A percentile compares a stretch with the other conserved stretches of the same genome.
phyloP scores from a whole-genome alignment of 2,888 invertebrate genomes.

The Endotricha flammealis region DNA sequence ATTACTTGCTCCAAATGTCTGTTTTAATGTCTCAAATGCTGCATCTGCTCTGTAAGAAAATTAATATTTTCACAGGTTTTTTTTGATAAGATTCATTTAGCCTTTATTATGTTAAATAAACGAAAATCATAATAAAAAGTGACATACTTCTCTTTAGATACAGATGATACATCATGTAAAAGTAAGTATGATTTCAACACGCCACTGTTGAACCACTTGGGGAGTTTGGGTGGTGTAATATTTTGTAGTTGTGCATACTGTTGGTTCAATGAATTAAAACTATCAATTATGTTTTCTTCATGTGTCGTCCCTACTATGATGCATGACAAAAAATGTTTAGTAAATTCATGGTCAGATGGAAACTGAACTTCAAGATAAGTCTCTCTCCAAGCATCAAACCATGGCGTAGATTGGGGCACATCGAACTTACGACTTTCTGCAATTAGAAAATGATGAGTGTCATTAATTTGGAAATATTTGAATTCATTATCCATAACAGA shows the following conservation, averaged over 20 bases:
- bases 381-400: slow-evolving; percentile 98
- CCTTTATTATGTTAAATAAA: no score
- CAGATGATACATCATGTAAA: slow-evolving; percentile 88
- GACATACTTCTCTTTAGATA: slow-evolving; percentile 87
- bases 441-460: slow-evolving; percentile 24
- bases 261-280: slow-evolving; percentile 88
- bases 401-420: slow-evolving; percentile 88
- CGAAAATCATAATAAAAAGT: no score
- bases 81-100: no score
- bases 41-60: slow-evolving; percentile 84
- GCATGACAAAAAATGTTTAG: slow-evolving; percentile 91
- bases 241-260: slow-evolving; percentile 88
- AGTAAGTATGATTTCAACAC: slow-evolving; percentile 93
- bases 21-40: slow-evolving; percentile 90
- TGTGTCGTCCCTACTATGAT: slow-evolving; percentile 85
- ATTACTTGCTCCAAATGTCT: slow-evolving; percentile 89
- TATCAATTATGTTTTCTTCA: slow-evolving; percentile 88
- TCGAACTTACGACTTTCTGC: slow-evolving; percentile 79
- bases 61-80: no score
- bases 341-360: slow-evolving; percentile 97
- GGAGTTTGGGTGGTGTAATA: slow-evolving; percentile 85
- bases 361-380: slow-evolving; percentile 92
- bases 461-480: no score
- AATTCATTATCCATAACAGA: no score
- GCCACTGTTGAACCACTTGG: slow-evolving; percentile 89